Percentiles rank a stretch among this genome's conserved stretches.
Evolutionary conservation across 2,797 vertebrate species (phyloP).

Genomic region (Sphaeramia orbicularis): DNA sequence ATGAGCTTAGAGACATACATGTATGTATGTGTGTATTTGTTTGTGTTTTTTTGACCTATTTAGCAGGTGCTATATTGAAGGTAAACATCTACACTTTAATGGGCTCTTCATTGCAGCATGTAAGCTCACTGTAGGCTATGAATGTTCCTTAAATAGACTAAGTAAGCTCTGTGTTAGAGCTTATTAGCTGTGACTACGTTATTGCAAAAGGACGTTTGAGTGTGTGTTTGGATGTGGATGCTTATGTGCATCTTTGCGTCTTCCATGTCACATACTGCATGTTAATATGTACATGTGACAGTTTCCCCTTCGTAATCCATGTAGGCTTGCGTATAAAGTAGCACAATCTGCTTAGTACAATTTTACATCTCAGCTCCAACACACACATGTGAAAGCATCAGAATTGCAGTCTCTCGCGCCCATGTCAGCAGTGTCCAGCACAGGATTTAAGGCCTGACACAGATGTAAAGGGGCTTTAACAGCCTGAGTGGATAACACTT

Average conservation of each 20-base stretch:
- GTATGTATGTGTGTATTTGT: constrained; percentile 1
- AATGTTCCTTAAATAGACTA: constrained; percentile 35
- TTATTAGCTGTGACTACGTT: constrained; percentile 32
- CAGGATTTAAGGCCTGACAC: constrained; percentile 48
- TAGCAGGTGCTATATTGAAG: constrained; percentile 2
- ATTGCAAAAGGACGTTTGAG: too few relatives aligned
- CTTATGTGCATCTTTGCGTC: neutral
- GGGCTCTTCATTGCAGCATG: constrained; percentile 21
- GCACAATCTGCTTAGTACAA: constrained; percentile 58
- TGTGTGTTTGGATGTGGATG: neutral
- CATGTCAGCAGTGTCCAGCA: constrained; percentile 51
- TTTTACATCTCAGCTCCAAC: constrained; percentile 41
- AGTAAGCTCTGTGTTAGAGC: constrained; percentile 36
- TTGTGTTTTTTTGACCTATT: constrained; percentile 25
- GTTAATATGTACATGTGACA: constrained; percentile 34
- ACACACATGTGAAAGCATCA: constrained; percentile 19
- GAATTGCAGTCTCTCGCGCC: constrained; percentile 1
- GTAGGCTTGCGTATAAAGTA: constrained; percentile 59
- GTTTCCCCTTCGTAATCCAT: constrained; percentile 50
- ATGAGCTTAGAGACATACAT: neutral
- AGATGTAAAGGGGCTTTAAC: constrained; percentile 51
- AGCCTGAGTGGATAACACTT: constrained; percentile 25
- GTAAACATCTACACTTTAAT: constrained; percentile 22
- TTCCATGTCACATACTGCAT: constrained; percentile 11
- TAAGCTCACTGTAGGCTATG: constrained; percentile 30